A percentile compares a stretch with the other conserved stretches of the same genome.
These are phyloP conservation scores for Dallia pectoralis DNA, from an alignment of 2,797 vertebrate genomes.

Conservation along the genomic window DNA sequence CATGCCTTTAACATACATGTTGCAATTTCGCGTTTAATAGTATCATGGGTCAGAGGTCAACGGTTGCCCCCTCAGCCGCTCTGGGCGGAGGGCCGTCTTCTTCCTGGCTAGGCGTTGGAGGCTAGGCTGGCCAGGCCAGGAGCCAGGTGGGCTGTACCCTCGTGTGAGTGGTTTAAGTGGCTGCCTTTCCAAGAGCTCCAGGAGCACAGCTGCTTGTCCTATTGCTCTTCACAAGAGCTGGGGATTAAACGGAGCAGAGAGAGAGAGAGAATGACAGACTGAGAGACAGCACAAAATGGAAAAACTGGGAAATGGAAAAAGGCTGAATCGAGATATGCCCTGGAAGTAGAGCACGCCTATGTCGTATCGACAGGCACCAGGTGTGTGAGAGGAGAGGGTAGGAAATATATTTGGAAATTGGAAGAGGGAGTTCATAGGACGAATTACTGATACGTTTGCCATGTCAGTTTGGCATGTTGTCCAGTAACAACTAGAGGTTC, in stretches of 20 bases:
- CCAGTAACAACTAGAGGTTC: background rate
- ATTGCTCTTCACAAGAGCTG: conserved; percentile 53
- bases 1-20: background rate
- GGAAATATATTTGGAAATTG: background rate
- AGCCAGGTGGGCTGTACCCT: conserved; percentile 58
- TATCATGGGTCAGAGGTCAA: conserved; percentile 21
- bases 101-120: background rate
- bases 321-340: background rate
- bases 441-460: background rate
- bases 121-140: conserved; percentile 38
- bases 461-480: background rate
- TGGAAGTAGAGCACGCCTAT: background rate
- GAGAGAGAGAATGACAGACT: conserved; percentile 23
- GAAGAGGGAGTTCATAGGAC: background rate
- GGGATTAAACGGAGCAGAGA: conserved; percentile 52
- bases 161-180: conserved; percentile 41
- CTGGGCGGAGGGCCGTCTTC: background rate
- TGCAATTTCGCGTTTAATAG: background rate
- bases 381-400: background rate
- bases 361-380: background rate
- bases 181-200: conserved; percentile 54
- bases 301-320: conserved; percentile 3
- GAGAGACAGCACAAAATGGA: conserved; percentile 11
- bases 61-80: background rate
- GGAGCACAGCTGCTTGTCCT: conserved; percentile 66